Conservation (phyloP, 2,888 invertebrate species). For the Drosophila fungiperda region DNA sequence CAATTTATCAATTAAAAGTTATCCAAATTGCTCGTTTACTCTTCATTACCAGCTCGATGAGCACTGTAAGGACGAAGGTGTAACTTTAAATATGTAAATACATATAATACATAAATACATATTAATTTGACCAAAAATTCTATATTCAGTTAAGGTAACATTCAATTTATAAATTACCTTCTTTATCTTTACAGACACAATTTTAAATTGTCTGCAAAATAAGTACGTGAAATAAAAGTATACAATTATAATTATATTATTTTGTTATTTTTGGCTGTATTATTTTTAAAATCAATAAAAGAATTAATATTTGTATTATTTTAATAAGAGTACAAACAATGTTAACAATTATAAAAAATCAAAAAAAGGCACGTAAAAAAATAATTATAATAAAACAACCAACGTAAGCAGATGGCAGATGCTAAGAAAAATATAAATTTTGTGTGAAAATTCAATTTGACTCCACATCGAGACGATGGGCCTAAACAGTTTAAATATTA, state of each 20-base stretch:
- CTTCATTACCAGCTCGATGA: neutral
- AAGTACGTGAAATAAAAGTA: accelerated
- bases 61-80: neutral
- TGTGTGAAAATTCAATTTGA: too few species aligned
- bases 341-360: too few species aligned
- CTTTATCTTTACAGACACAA: neutral
- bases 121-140: neutral
- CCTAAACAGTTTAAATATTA: slow-evolving; percentile 49
- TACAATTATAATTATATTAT: neutral
- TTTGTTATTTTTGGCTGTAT: neutral
- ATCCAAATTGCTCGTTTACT: neutral
- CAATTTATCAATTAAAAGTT: neutral
- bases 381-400: too few species aligned
- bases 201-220: neutral
- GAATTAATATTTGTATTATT: neutral
- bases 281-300: neutral
- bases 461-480: neutral
- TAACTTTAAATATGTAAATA: too few species aligned
- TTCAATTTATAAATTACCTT: neutral
- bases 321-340: neutral
- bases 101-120: too few species aligned
- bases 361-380: too few species aligned
- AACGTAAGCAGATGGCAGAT: neutral
- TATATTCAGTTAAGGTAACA: neutral
- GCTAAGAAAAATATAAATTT: neutral